A percentile compares a stretch with the other conserved stretches of the same genome.
Conservation (phyloP, 2,113 vertebrate genomes). For the Alligator sinensis region DNA sequence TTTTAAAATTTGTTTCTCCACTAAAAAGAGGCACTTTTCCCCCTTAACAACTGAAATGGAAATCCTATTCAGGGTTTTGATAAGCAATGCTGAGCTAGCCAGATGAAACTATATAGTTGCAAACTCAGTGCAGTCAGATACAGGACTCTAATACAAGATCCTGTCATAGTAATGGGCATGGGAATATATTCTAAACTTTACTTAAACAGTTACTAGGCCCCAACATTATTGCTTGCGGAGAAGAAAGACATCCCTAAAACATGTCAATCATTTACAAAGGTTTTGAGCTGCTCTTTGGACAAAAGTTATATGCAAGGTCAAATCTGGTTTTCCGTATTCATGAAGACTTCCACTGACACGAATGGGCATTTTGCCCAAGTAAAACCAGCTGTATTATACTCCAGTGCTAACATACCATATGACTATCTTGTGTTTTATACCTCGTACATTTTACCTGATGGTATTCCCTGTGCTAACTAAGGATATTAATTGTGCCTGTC, state of each 20-base stretch:
- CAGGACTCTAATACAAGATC: background rate
- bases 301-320: constrained; percentile 31
- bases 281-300: constrained; percentile 17
- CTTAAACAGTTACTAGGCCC: constrained; percentile 27
- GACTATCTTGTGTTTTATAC: background rate
- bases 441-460: background rate
- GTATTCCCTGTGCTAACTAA: background rate
- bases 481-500: background rate
- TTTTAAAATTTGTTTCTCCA: background rate
- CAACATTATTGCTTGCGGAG: background rate
- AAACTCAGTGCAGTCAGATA: background rate
- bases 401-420: background rate
- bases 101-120: background rate
- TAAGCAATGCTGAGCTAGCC: constrained; percentile 36
- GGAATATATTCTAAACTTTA: constrained; percentile 54
- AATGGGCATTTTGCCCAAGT: background rate
- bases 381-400: background rate
- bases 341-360: background rate
- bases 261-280: background rate
- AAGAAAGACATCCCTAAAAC: background rate
- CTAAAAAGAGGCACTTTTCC: background rate
- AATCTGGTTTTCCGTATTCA: background rate
- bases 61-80: background rate
- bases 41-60: constrained; percentile 9
- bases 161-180: background rate